Conservation (phyloP, 2,888 invertebrate species). For the Drosophila phalerata region DNA sequence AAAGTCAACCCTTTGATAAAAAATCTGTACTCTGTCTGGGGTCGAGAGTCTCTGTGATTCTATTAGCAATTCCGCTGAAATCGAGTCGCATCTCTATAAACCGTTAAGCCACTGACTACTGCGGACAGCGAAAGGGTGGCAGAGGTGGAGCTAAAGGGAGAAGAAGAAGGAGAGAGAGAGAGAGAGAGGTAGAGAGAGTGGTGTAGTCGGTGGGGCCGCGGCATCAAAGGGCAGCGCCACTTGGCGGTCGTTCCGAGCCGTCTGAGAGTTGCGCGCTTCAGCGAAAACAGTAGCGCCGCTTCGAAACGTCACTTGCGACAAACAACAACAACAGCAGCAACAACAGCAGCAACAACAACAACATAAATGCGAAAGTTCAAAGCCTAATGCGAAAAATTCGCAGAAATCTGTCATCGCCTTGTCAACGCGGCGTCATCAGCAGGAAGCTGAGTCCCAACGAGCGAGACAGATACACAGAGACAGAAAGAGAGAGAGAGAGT, state of each 20-base stretch:
- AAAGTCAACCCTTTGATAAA: slow-evolving; percentile 76
- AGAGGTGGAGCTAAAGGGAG: not conserved
- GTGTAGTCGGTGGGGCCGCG: slow-evolving; percentile 6
- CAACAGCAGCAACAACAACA: slow-evolving; percentile 47
- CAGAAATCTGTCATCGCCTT: slow-evolving; percentile 84
- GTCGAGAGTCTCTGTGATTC: slow-evolving; percentile 64
- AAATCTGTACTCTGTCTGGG: not conserved
- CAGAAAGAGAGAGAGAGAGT: not conserved
- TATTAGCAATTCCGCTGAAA: slow-evolving; percentile 77
- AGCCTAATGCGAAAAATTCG: slow-evolving; percentile 83
- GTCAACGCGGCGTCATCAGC: slow-evolving; percentile 79
- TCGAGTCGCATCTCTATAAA: slow-evolving; percentile 68
- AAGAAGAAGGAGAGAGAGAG: not conserved
- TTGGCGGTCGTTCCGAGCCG: slow-evolving; percentile 74
- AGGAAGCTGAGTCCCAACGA: slow-evolving; percentile 59
- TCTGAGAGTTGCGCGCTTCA: slow-evolving; percentile 74
- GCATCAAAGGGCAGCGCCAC: slow-evolving; percentile 79
- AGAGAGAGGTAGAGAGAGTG: not conserved
- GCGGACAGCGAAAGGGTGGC: not conserved
- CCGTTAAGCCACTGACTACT: slow-evolving; percentile 57
- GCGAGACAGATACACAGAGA: not conserved
- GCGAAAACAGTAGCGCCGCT: slow-evolving; percentile 82
- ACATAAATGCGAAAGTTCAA: slow-evolving; percentile 76
- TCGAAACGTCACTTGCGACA: slow-evolving; percentile 44
- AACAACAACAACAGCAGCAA: slow-evolving; percentile 29